Evolutionary conservation across 2,797 vertebrate species (phyloP).

Genomic region (Tangara arthus): DNA sequence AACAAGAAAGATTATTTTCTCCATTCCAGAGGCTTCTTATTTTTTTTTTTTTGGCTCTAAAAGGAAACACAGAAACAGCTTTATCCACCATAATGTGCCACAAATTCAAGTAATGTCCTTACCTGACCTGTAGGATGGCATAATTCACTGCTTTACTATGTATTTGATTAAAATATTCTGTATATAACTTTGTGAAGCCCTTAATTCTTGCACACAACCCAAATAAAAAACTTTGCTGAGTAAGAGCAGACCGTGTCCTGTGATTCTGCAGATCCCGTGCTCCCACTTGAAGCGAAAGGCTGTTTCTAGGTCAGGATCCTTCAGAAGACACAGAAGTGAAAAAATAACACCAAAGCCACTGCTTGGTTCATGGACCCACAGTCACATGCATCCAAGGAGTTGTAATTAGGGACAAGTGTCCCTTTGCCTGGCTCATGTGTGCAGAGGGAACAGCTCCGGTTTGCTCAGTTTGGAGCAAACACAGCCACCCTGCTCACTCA

Average conservation of each 20-base stretch:
- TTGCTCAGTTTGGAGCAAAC: not conserved
- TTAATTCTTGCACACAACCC: not conserved
- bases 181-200: not conserved
- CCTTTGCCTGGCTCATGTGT: not conserved
- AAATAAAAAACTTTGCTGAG: not conserved
- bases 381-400: rapidly evolving
- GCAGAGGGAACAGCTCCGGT: not conserved
- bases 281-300: not conserved
- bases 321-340: not conserved
- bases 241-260: not conserved
- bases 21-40: not conserved
- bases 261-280: not conserved
- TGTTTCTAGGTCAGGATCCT: not conserved
- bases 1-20: not conserved
- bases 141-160: not conserved
- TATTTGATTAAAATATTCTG: not conserved
- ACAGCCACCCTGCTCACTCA: not conserved
- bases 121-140: not conserved
- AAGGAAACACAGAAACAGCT: not conserved
- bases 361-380: not conserved
- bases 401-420: not conserved
- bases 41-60: not conserved
- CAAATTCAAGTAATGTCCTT: not conserved
- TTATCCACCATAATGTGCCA: not conserved
- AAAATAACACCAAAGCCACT: not conserved